phyloP scores from a whole-genome alignment of 2,113 vertebrate species.

The Otus sunia region DNA sequence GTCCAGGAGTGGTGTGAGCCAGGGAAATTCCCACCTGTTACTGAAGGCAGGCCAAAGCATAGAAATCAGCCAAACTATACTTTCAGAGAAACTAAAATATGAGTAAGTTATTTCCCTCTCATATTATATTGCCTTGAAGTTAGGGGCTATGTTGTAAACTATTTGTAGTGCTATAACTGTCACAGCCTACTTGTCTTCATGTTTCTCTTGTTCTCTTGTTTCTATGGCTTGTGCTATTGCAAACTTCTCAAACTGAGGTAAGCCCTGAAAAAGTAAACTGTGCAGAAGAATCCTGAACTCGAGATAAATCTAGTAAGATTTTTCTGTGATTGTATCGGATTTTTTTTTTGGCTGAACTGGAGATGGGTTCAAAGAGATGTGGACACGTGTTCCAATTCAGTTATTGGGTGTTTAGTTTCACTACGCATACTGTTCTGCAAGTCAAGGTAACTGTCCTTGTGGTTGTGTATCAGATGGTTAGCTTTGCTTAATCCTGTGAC shows the following conservation, averaged over 20 bases:
- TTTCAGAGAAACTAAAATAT: constrained; percentile 1
- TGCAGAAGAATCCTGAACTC: not conserved
- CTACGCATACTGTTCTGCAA: not conserved
- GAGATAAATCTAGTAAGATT: not conserved
- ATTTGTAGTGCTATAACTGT: not conserved
- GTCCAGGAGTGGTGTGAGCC: not conserved
- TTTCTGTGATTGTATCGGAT: not conserved
- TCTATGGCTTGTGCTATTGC: not conserved
- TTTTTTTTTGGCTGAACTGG: not conserved
- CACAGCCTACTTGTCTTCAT: not conserved
- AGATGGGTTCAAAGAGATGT: accelerated
- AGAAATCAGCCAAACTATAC: not conserved
- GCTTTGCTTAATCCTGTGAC: not conserved
- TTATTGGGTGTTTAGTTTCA: not conserved
- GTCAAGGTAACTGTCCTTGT: not conserved
- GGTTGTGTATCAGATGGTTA: not conserved
- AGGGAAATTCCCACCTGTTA: not conserved
- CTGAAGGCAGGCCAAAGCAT: not conserved
- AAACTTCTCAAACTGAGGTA: not conserved
- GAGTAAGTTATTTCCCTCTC: not conserved
- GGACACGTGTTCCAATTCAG: not conserved
- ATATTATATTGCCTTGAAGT: not conserved
- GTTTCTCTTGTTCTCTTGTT: not conserved
- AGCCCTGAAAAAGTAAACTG: not conserved
- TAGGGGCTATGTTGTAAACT: not conserved